A percentile compares a stretch with the other conserved stretches of the same genome.
Evolutionary conservation across 2,888 invertebrate genomes (phyloP).

Genomic region (Rhynchonema sp.): DNA sequence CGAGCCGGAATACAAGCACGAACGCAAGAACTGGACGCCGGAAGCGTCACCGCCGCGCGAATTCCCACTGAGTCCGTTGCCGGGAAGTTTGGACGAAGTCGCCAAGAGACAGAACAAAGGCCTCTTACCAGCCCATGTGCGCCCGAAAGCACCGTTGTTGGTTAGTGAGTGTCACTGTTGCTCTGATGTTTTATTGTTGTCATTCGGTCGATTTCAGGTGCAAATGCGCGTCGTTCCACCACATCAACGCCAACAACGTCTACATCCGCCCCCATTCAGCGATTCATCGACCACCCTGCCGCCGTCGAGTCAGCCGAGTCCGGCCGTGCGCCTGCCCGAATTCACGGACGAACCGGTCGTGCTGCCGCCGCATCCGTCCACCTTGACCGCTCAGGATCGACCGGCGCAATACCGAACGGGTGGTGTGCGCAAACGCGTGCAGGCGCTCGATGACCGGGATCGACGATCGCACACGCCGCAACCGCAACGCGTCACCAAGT

Average conservation of each 20-base stretch:
- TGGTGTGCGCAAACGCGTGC: not conserved
- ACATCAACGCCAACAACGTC: not conserved
- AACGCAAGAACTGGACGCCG: slow-evolving; percentile 26
- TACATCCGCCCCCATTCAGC: not conserved
- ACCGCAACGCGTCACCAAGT: too few species aligned
- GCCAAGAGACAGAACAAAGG: not conserved
- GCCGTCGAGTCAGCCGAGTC: not conserved
- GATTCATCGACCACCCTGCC: not conserved
- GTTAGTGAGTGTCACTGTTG: too few species aligned
- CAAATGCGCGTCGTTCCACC: not conserved
- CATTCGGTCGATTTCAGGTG: not conserved
- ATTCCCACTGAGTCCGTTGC: not conserved
- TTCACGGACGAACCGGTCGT: not conserved
- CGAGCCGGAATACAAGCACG: slow-evolving; percentile 21
- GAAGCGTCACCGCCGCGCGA: not conserved
- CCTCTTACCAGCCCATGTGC: not conserved
- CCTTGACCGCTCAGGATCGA: not conserved
- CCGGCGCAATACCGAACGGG: not conserved
- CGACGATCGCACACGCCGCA: not conserved
- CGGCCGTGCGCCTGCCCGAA: not conserved
- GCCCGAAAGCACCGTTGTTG: too few species aligned
- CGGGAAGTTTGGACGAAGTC: not conserved
- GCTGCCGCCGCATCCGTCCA: not conserved
- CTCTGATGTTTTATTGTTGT: not conserved
- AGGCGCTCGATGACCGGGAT: not conserved